Conservation (phyloP, 2,797 vertebrate genomes). For the Knipowitschia caucasica region DNA sequence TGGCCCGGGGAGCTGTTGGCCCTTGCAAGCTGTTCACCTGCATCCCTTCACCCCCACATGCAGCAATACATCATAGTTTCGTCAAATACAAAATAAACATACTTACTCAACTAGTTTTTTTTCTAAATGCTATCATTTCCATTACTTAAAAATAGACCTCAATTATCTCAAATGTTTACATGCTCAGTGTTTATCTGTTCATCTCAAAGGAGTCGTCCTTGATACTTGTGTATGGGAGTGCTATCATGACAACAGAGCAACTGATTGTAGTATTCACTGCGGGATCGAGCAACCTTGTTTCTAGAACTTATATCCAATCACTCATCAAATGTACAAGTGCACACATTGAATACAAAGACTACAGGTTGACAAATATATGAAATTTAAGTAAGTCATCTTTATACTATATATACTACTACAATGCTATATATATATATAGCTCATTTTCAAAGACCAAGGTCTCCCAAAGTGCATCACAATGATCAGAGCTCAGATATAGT, state of each 20-base stretch:
- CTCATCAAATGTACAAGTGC: no score
- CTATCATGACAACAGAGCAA: slow-evolving; percentile 29
- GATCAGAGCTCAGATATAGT: no score
- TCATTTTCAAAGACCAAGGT: no score
- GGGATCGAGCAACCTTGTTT: no score
- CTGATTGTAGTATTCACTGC: not conserved
- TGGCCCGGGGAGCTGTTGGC: slow-evolving; percentile 66
- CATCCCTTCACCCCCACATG: slow-evolving; percentile 25
- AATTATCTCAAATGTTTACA: slow-evolving; percentile 13
- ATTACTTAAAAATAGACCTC: slow-evolving; percentile 6
- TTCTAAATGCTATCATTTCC: not conserved
- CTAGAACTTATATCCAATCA: no score
- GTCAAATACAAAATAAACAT: not conserved
- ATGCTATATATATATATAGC: no score
- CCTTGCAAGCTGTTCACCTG: slow-evolving; percentile 80
- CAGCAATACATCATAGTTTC: not conserved
- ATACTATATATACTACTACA: no score
- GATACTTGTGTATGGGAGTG: slow-evolving; percentile 36
- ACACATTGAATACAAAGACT: no score
- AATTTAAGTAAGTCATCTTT: no score
- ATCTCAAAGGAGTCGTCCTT: slow-evolving; percentile 37
- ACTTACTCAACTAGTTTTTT: no score
- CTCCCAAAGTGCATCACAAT: no score
- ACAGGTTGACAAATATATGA: no score
- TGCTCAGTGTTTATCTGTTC: slow-evolving; percentile 26